These are phyloP conservation scores for Daktulosphaira vitifoliae DNA, from an alignment of 1,140 invertebrate species.

Conservation along the genomic window DNA sequence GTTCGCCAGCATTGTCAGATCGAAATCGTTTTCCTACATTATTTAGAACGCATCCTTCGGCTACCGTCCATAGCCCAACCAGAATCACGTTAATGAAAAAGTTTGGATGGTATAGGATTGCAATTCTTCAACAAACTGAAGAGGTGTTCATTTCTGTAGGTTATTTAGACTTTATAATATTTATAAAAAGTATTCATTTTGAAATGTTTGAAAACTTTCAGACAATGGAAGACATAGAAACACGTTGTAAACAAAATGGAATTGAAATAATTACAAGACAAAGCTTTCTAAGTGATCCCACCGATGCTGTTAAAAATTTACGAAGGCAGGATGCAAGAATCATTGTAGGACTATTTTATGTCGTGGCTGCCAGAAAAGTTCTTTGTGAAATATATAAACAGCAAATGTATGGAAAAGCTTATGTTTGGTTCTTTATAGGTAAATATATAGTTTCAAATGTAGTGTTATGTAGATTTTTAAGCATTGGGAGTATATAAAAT, in stretches of 20 bases:
- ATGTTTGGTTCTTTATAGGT: conserved; percentile 99
- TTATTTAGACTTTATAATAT: no score
- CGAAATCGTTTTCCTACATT: conserved; percentile 93
- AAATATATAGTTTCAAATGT: conserved; percentile 41
- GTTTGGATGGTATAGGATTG: conserved; percentile 93
- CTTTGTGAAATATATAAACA: conserved; percentile 96
- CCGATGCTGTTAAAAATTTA: conserved; percentile 90
- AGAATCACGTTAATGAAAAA: conserved; percentile 93
- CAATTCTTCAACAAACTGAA: conserved; percentile 95
- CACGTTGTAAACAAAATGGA: conserved; percentile 80
- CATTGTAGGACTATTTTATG: conserved; percentile 96
- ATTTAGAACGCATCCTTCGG: conserved; percentile 97
- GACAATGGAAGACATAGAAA: conserved; percentile 95
- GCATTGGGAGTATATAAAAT: not conserved
- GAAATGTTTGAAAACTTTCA: conserved; percentile 43
- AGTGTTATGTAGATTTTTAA: not conserved
- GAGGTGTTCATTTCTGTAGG: conserved; percentile 96
- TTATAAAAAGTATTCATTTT: no score
- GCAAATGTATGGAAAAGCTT: conserved; percentile 86
- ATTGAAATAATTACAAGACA: conserved; percentile 94
- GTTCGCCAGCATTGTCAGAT: conserved; percentile 96
- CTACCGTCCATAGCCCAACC: conserved; percentile 98
- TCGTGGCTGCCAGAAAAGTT: conserved; percentile 87
- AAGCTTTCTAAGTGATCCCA: conserved; percentile 92
- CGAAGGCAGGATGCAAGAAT: conserved; percentile 89